phyloP scores from a whole-genome alignment of 2,888 invertebrate genomes.

The Ennomos erosarius region DNA sequence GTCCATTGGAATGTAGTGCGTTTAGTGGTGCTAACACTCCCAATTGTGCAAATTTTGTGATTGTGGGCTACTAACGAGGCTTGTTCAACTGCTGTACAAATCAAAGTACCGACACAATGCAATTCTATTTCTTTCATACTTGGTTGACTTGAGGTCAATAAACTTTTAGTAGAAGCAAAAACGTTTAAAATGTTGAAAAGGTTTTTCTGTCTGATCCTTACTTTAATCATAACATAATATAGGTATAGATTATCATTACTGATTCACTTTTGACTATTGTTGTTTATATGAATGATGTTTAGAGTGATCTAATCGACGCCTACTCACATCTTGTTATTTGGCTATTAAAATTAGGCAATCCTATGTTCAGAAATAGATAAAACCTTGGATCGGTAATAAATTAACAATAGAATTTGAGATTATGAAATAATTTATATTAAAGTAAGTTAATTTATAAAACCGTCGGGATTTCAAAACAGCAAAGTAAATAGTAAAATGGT shows the following conservation, averaged over 20 bases:
- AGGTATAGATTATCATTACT: slow-evolving; percentile 22
- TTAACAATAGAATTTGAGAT: not conserved
- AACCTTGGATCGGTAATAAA: slow-evolving; percentile 8
- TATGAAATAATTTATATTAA: no score
- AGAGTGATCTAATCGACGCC: slow-evolving; percentile 73
- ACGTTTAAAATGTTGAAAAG: no score
- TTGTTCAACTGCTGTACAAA: slow-evolving; percentile 48
- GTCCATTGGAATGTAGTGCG: slow-evolving; percentile 13
- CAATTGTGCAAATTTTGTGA: slow-evolving; percentile 48
- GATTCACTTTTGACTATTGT: slow-evolving; percentile 43
- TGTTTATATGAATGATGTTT: slow-evolving; percentile 41
- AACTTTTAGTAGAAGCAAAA: slow-evolving; percentile 2
- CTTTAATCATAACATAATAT: slow-evolving; percentile 12
- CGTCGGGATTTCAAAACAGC: no score
- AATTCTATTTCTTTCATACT: slow-evolving; percentile 53
- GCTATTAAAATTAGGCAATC: slow-evolving; percentile 26
- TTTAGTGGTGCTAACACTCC: slow-evolving; percentile 4
- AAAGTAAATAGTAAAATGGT: no score
- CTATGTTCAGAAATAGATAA: slow-evolving; percentile 6
- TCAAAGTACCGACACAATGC: slow-evolving; percentile 40
- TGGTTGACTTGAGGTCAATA: slow-evolving; percentile 43
- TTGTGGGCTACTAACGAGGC: slow-evolving; percentile 49
- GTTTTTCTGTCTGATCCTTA: not conserved
- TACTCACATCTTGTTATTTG: slow-evolving; percentile 49
- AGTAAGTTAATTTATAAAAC: no score